A percentile compares a stretch with the other conserved stretches of the same genome.
Conservation (phyloP, 2,888 invertebrate genomes). For the Nephrotoma guestfalica region DNA sequence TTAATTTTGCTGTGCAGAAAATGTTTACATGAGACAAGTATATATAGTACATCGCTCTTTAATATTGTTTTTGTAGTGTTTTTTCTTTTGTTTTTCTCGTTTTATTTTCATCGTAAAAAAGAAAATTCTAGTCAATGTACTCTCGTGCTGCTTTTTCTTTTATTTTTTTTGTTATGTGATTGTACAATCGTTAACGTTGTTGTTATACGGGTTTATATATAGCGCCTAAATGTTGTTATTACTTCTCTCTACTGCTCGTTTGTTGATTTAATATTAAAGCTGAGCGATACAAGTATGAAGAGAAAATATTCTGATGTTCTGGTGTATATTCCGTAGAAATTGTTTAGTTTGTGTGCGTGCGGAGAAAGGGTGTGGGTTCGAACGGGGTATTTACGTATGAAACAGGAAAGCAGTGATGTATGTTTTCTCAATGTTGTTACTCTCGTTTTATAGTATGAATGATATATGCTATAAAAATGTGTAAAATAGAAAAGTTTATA, state of each 20-base stretch:
- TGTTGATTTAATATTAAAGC: not conserved
- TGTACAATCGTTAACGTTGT: not conserved
- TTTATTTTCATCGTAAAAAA: not conserved
- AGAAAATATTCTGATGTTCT: not conserved
- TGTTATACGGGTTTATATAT: not conserved
- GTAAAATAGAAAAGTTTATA: not conserved
- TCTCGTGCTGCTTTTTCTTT: not conserved
- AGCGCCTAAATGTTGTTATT: not conserved
- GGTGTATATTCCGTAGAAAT: too few relatives aligned
- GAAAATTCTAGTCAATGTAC: not conserved
- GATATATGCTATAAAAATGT: not conserved
- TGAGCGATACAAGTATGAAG: not conserved
- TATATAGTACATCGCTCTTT: not conserved
- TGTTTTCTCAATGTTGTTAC: not conserved
- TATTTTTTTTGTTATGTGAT: not conserved
- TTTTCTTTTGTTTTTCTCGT: not conserved
- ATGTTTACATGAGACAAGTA: not conserved
- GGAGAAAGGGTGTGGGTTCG: not conserved
- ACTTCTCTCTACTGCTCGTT: not conserved
- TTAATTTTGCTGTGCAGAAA: not conserved
- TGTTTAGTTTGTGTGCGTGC: not conserved
- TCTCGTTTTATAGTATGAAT: not conserved
- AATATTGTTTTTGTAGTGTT: not conserved
- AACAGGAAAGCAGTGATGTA: not conserved
- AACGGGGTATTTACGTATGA: not conserved